Percentiles rank a stretch among this genome's conserved stretches.
phyloP scores from a whole-genome alignment of 2,888 invertebrate genomes.

The Nemapogon koenigi region DNA sequence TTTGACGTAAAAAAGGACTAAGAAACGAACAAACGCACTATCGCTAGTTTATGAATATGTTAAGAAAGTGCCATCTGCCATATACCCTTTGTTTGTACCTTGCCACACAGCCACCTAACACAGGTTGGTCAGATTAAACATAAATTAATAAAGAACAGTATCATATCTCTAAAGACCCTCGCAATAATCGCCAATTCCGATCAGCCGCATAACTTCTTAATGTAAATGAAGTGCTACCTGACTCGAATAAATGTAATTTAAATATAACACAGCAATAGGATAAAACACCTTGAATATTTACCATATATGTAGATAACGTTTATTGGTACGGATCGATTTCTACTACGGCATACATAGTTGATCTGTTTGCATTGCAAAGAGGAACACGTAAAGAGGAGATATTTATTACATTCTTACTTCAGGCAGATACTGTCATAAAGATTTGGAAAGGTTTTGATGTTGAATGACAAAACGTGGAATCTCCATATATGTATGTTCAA shows the following conservation, averaged over 20 bases:
- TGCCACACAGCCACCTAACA: no score
- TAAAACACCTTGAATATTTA: constrained; percentile 2
- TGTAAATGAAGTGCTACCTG: neutral
- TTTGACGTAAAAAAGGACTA: no score
- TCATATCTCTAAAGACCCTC: no score
- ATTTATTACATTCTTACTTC: constrained; percentile 7
- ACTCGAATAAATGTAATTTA: constrained; percentile 1
- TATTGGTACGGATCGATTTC: constrained; percentile 8
- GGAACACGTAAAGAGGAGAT: constrained; percentile 30
- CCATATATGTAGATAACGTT: constrained; percentile 7
- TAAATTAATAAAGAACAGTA: no score
- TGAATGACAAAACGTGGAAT: neutral
- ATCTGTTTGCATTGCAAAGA: constrained; percentile 26
- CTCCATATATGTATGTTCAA: neutral
- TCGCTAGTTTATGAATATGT: no score
- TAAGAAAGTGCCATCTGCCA: no score
- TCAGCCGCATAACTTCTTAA: neutral
- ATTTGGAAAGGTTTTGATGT: constrained; percentile 1
- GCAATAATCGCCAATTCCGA: no score
- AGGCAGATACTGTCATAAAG: constrained; percentile 1
- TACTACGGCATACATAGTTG: constrained; percentile 30
- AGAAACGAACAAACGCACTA: no score
- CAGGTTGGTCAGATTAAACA: no score
- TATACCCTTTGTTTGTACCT: no score
- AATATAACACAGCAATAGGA: constrained; percentile 5